Percentiles rank a stretch among this genome's conserved stretches.
phyloP scores from a whole-genome alignment of 1,140 invertebrate species.

The Trialeurodes vaporariorum region DNA sequence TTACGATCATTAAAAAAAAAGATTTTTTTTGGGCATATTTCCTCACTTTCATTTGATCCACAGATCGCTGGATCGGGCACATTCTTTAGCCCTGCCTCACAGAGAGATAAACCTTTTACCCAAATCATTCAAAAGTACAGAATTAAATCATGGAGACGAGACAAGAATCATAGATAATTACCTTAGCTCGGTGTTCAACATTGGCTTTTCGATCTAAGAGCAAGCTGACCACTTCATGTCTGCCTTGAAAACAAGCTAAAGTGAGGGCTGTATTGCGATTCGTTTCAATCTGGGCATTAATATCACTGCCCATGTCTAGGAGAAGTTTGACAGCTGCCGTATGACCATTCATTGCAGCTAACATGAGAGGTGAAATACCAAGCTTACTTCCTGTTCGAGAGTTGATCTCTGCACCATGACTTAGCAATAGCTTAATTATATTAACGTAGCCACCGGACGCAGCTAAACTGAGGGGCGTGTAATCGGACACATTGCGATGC shows the following conservation, averaged over 20 bases:
- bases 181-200: constrained; percentile 97
- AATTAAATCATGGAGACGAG: no score
- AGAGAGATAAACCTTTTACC: no score
- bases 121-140: no score
- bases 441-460: constrained; percentile 98
- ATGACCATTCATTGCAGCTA: constrained; percentile 99
- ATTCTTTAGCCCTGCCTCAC: no score
- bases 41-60: no score
- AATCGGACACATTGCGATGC: constrained; percentile 98
- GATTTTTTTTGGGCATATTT: no score
- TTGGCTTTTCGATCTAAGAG: constrained; percentile 94
- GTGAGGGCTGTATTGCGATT: constrained; percentile 98
- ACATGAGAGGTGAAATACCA: constrained; percentile 96
- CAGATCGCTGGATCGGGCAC: no score
- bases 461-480: constrained; percentile 93
- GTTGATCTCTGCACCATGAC: constrained; percentile 93
- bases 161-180: no score
- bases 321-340: constrained; percentile 79
- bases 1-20: no score
- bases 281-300: constrained; percentile 99
- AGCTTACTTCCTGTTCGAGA: constrained; percentile 93
- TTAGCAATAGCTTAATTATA: constrained; percentile 89
- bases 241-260: constrained; percentile 97
- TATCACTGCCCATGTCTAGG: constrained; percentile 96
- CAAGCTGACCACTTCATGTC: constrained; percentile 94